Evolutionary conservation across 1,140 invertebrate genomes (phyloP), one percentile per base, ranked within the genome.

Genomic region (Magallana gigas): DNA sequence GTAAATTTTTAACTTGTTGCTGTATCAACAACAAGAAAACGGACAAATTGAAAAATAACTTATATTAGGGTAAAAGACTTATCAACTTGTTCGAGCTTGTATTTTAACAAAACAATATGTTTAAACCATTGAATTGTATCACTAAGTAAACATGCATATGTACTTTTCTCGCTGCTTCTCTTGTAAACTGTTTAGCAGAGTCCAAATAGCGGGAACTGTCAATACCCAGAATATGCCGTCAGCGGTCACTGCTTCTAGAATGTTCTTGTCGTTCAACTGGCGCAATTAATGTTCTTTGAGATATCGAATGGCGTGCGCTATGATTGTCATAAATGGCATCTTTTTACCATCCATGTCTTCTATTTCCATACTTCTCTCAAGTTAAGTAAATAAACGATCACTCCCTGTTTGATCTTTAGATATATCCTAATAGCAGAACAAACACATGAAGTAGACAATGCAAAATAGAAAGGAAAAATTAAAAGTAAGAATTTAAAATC

Each of bases 161-260:
- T 58, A 86, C 85, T 68, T 86, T 57, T 8, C 57, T 58, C 9
- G 85, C 85, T 23, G 85, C 85, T 80, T 86, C 85, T 58, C 85
- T 76, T 76, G 71, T 86, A 57, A 86, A 86, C 57, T 86, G 85
- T 57, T 86, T 86, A 8, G 85, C 64, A 18, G 85, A 29, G 36
- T 86, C 85, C 85, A 86, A n/a, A 86, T 86, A 11, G 85, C 85
- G 8, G 85, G 85, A 36, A 86, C 71, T 71, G 85, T 86, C 0
- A 86, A 23, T 5, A 86, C 85, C 56, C 68, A 86, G 11, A 58
- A 59, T 5, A 86, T 86, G 8, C 57, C 71, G 14, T 83, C 57
- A 9, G 48, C 56, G 56, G 81, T 83, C 6, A 83, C 16, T 8
- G 48, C 48, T 14, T 56, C 57, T 16, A 83, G 48, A 11, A 86